Evolutionary conservation across 2,113 vertebrate genomes (phyloP), one percentile per base, ranked within the genome.

Genomic region (Oryzias celebensis): DNA sequence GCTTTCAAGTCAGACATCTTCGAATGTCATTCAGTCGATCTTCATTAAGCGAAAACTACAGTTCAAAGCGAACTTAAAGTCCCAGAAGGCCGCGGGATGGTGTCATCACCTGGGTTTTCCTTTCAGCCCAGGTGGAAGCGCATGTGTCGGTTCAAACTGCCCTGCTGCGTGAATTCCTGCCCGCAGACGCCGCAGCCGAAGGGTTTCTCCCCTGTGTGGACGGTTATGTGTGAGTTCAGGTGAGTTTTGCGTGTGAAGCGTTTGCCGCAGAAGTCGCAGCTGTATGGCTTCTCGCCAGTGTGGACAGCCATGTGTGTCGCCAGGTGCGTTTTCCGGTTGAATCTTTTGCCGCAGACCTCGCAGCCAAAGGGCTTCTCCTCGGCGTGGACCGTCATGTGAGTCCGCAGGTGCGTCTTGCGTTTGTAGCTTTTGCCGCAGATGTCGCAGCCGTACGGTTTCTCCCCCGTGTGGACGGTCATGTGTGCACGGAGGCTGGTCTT

Each of bases 121-220:
- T 6, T 4, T 14, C 47, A 65, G 14, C 63, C 71, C 7, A 66
- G 13, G 41, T 73, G 71, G 23, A 73, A 66, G 16, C 46, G 50
- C 71, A 73, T 62, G 5, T 73, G 71, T 66, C 63, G 22, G 42
- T 73, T 66, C 22, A 73, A 52, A 45, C 63, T 73, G 10, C 63
- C 71, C 58, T 56, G 71, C 12, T 73, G 71, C 23, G 70, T 66
- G 49, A 73, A 73, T 13, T 54, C 63, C 45, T 73, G 63, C 45
- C 58, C 63, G 22, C 71, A 73, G 17, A 73, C 58, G 0, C 52
- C 63, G 2, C 71, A 73, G 5, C 63, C 41, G 0, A 73, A 73
- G 0, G 71, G 71, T 52, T 73, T 73, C 47, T 73, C 71, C 17
- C 71, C 71, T 0, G 71, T 73, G 13, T 73, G 71, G 26, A 73